Conservation (phyloP, 2,113 vertebrate species). For the Lichenostomus cassidix region DNA sequence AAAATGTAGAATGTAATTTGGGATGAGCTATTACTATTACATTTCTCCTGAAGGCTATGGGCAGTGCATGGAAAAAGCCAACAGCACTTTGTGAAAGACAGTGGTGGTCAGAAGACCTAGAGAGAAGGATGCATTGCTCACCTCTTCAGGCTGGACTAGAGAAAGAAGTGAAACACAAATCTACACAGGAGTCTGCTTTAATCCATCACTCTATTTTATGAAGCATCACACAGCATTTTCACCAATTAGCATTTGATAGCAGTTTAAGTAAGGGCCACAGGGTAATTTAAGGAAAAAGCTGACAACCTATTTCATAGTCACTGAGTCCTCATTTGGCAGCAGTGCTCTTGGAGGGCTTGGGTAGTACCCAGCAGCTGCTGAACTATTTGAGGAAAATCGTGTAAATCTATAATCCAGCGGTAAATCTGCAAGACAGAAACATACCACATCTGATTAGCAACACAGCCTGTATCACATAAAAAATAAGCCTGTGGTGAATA, state of each 20-base stretch:
- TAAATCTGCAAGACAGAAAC: conserved; percentile 81
- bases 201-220: conserved; percentile 52
- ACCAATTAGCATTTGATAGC: conserved; percentile 32
- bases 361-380: conserved; percentile 88
- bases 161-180: conserved; percentile 23
- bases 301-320: conserved; percentile 45
- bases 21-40: neutral
- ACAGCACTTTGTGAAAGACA: neutral
- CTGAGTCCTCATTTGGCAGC: conserved; percentile 74
- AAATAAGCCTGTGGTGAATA: conserved; percentile 18
- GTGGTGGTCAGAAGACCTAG: neutral
- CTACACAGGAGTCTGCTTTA: conserved; percentile 41
- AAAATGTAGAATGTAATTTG: neutral
- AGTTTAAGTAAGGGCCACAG: conserved; percentile 33
- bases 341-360: conserved; percentile 86
- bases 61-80: neutral
- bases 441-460: conserved; percentile 53
- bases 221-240: conserved; percentile 55
- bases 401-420: conserved; percentile 93
- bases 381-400: conserved; percentile 86
- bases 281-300: neutral
- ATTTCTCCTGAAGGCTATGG: neutral
- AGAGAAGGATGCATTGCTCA: neutral
- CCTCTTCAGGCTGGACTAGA: neutral
- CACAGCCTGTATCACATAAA: conserved; percentile 4